Evolutionary conservation across 2,113 vertebrate species (phyloP), one percentile per base, ranked within the genome.

Genomic region (Motacilla tschutschensis): DNA sequence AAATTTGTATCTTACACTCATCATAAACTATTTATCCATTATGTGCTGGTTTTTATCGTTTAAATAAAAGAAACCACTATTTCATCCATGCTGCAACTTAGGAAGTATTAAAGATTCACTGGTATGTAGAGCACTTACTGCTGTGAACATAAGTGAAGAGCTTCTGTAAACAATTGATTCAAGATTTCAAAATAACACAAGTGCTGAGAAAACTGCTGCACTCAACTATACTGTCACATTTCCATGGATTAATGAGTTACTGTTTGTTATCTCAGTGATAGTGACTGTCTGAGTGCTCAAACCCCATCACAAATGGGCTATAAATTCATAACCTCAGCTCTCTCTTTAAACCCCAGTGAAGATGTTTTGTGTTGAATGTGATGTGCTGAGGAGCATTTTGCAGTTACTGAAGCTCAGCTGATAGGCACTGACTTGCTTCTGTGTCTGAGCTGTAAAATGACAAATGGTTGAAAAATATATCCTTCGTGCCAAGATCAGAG

Each of bases 81-180:
- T 87, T 80, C 26, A 59, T 85, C 65, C 48, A 22, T 33, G 53
- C 79, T 53, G 48, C 64, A 40, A 3, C 0, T 60, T 65, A 66
- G 60, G 63, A 93, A 79, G 65, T 83, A 66, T 78, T 87, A 55
- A 65, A 79, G 85, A 57, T 93, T 65, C 29, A 20, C 54, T 89
- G 71, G 50, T 90, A 77, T 44, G 53, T 90, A 25, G 74, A 92
- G 59, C 85, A 88, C 92, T 93, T 94, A 87, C 9, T 80, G 82
- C 85, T 93, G 59, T 89, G 93, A 93, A 85, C 80, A 92, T 50
- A 85, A 92, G 73, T 80, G 88, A 94, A 95, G 91, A 94, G 83
- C 88, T 91, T 92, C 70, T 93, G 73, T 93, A 94, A 94, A 91
- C 90, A 94, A 38, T 91, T 87, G 82, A 55, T 62, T 79, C 84